Evolutionary conservation across 2,888 invertebrate species (phyloP).

Genomic region (Tetramorium bicarinatum): DNA sequence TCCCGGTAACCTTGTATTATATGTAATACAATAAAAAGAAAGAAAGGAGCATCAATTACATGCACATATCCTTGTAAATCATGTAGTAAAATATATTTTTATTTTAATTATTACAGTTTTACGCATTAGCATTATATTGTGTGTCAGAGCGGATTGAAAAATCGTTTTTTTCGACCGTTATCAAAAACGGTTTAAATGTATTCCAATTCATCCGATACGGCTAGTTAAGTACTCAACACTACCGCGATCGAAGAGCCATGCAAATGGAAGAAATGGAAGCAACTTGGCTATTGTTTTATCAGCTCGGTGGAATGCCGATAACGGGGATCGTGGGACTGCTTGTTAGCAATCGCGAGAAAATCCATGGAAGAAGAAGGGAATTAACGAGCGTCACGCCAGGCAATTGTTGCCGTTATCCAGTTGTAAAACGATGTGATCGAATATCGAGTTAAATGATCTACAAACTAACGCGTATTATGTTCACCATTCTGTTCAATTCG

Average conservation of each 20-base stretch:
- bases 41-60: neutral
- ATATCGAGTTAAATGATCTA: slow-evolving; percentile 39
- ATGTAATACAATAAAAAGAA: neutral
- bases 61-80: neutral
- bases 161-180: neutral
- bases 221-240: neutral
- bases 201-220: neutral
- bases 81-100: neutral
- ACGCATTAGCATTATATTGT: neutral
- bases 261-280: slow-evolving; percentile 31
- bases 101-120: neutral
- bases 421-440: slow-evolving; percentile 5
- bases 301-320: slow-evolving; percentile 45
- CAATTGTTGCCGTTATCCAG: slow-evolving; percentile 54
- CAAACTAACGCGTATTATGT: neutral
- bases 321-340: slow-evolving; percentile 71
- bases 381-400: slow-evolving; percentile 59
- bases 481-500: neutral
- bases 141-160: neutral
- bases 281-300: slow-evolving; percentile 36
- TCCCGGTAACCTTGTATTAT: neutral
- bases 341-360: slow-evolving; percentile 59
- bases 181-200: neutral
- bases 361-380: slow-evolving; percentile 40
- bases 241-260: neutral